A percentile compares a stretch with the other conserved stretches of the same genome.
These are phyloP conservation scores for Acrobasis consociella DNA, from an alignment of 2,888 invertebrate species.

Conservation along the genomic window DNA sequence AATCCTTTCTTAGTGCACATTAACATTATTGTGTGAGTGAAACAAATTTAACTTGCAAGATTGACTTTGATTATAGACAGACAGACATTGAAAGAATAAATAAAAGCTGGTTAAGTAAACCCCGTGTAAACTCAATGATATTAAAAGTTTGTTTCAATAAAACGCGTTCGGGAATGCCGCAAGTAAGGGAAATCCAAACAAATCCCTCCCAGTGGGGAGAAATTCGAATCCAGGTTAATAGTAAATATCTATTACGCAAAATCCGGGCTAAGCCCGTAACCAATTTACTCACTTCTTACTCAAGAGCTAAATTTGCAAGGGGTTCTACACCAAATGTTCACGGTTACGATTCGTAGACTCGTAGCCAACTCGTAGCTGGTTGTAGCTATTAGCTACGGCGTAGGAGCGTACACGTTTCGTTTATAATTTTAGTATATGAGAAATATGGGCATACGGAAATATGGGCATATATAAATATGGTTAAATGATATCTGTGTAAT, in stretches of 20 bases:
- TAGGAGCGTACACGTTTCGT: neutral
- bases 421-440: too few relatives aligned
- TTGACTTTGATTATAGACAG: too few relatives aligned
- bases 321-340: neutral
- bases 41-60: too few relatives aligned
- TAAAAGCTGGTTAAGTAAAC: too few relatives aligned
- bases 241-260: slow-evolving; percentile 82
- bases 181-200: slow-evolving; percentile 70
- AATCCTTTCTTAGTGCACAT: too few relatives aligned
- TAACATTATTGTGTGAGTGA: too few relatives aligned
- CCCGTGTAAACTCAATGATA: neutral
- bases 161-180: slow-evolving; percentile 25
- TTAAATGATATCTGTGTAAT: too few relatives aligned
- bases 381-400: slow-evolving; percentile 1
- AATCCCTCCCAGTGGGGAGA: slow-evolving; percentile 73
- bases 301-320: slow-evolving; percentile 42
- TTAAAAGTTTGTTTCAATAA: neutral
- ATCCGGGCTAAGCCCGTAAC: slow-evolving; percentile 62
- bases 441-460: too few relatives aligned
- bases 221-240: slow-evolving; percentile 77
- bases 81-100: too few relatives aligned
- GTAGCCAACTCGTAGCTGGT: neutral
- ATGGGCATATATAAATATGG: too few relatives aligned
- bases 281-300: slow-evolving; percentile 41
- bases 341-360: slow-evolving; percentile 1